phyloP scores from a whole-genome alignment of 2,888 invertebrate species.

The Eretmocerus hayati region DNA sequence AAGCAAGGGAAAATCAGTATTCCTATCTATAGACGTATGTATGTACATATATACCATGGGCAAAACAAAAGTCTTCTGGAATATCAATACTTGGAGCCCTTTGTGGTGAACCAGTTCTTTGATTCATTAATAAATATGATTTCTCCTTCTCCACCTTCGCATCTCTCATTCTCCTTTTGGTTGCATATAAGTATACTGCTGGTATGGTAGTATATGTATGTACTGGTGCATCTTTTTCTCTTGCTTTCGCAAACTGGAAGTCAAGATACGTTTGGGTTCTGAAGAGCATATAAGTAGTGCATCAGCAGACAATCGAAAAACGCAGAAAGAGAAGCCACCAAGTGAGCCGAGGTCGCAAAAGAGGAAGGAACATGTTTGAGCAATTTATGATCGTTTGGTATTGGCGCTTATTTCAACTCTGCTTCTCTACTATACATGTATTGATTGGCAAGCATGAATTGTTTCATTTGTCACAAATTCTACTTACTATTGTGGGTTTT shows the following conservation, averaged over 20 bases:
- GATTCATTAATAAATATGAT: constrained; percentile 22
- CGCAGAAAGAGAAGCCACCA: neutral
- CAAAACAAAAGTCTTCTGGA: neutral
- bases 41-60: too few species aligned
- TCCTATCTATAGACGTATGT: too few species aligned
- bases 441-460: constrained; percentile 4
- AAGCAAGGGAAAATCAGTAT: too few species aligned
- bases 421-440: too few species aligned
- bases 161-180: too few species aligned
- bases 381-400: constrained; percentile 3
- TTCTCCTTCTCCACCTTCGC: constrained; percentile 1
- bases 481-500: too few species aligned
- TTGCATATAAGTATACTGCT: constrained; percentile 2
- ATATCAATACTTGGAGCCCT: neutral
- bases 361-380: neutral
- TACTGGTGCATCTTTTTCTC: neutral
- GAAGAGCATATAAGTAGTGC: neutral
- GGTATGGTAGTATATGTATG: neutral
- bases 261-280: neutral
- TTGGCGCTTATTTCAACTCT: too few species aligned
- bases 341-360: neutral
- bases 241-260: neutral
- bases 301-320: neutral
- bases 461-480: constrained; percentile 14
- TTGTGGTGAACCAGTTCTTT: constrained; percentile 16